Conservation (phyloP, 2,888 invertebrate genomes). For the Thecophora atra region DNA sequence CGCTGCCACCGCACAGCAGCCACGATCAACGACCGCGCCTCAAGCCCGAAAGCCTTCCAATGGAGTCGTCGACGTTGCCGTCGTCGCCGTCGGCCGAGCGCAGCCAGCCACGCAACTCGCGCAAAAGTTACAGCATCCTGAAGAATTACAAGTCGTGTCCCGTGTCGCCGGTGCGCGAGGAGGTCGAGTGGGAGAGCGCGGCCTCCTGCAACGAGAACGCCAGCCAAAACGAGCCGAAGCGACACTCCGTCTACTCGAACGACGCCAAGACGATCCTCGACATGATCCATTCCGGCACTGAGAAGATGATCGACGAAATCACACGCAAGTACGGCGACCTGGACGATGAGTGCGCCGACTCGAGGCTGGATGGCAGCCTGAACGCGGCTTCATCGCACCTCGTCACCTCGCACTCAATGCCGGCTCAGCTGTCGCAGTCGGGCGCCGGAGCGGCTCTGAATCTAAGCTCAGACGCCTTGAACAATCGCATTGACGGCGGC, state of each 20-base stretch:
- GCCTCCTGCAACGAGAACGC: slow-evolving; percentile 57
- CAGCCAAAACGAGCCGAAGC: slow-evolving; percentile 60
- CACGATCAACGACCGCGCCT: neutral
- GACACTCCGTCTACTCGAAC: slow-evolving; percentile 66
- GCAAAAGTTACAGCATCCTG: slow-evolving; percentile 68
- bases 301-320: slow-evolving; percentile 74
- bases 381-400: slow-evolving; percentile 45
- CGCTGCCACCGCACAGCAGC: slow-evolving; percentile 36
- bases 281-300: slow-evolving; percentile 73
- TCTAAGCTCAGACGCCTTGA: slow-evolving; percentile 82
- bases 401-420: slow-evolving; percentile 59
- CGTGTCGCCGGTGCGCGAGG: slow-evolving; percentile 84
- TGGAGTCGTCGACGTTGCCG: slow-evolving; percentile 13
- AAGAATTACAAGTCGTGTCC: slow-evolving; percentile 81
- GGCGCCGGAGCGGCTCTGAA: slow-evolving; percentile 72
- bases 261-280: slow-evolving; percentile 71
- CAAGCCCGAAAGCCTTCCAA: slow-evolving; percentile 1
- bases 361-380: slow-evolving; percentile 36
- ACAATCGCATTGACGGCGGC: slow-evolving; percentile 67
- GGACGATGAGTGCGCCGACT: slow-evolving; percentile 59
- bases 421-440: slow-evolving; percentile 51
- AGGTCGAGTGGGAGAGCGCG: slow-evolving; percentile 73
- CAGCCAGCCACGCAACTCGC: slow-evolving; percentile 59
- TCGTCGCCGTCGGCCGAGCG: slow-evolving; percentile 49
- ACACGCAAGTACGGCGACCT: slow-evolving; percentile 73